Evolutionary conservation across 2,797 vertebrate species (phyloP), one percentile per base, ranked within the genome.

Genomic region (Falco biarmicus): DNA sequence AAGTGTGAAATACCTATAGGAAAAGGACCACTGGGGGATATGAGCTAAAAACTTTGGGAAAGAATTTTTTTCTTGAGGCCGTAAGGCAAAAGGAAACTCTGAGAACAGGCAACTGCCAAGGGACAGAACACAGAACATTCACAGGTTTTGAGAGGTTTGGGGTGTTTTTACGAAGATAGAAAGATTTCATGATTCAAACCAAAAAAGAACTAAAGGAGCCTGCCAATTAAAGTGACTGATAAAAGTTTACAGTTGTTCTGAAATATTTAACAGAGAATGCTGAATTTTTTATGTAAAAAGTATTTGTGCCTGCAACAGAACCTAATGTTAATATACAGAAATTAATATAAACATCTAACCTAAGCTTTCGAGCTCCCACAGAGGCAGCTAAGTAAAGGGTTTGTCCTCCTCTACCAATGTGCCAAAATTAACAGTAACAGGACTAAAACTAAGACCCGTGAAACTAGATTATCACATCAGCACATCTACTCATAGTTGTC

Each of bases 141-240:
- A 47, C 50, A 68, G 59, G 21, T 94, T 89, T 45, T 39, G 65
- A 78, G 53, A 2, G 5, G 25, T 34, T 47, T 24, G 13, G n/a
- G 16, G 1, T 2, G n/a, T 64, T 71, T 70, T 59, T 18, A 71
- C 10, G 32, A 84, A 88, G 54, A 87, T 15, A 65, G 64, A 56
- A 84, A 69, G 64, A 64, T 81, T 93, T 90, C 94, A 93, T 94
- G 88, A 86, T 90, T 95, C 69, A 89, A 51, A 93, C 47, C 21
- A 41, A 87, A 71, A 71, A 81, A 71, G 76, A 81, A 81, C 57
- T 60, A 16, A 93, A 90, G 79, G 65, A 95, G 43, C 59, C 61
- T 84, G 91, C 76, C 94, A 92, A 70, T 87, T 84, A 68, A 82
- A 95, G 74, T 69, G 83, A 89, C 77, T 82, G 84, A 91, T 89